phyloP scores from a whole-genome alignment of 2,113 vertebrate genomes.

The Dicaeum eximium region DNA sequence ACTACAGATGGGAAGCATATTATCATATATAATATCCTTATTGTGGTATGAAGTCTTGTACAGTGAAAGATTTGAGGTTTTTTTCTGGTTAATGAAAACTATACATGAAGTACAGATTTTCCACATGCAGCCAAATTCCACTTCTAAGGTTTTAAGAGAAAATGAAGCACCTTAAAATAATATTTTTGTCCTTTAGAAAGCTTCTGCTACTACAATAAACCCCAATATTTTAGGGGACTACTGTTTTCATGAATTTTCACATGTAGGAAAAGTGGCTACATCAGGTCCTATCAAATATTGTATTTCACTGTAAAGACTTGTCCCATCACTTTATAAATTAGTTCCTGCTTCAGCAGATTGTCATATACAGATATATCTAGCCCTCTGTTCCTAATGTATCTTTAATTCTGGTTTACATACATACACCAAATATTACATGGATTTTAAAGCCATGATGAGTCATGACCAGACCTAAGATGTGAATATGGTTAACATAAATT shows the following conservation, averaged over 20 bases:
- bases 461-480: not conserved
- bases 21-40: not conserved
- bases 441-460: not conserved
- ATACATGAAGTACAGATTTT: not conserved
- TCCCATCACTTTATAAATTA: not conserved
- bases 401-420: not conserved
- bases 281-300: not conserved
- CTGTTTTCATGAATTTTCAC: not conserved
- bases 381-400: not conserved
- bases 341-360: not conserved
- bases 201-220: not conserved
- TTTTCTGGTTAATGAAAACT: not conserved
- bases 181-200: not conserved
- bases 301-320: not conserved
- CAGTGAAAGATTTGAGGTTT: not conserved
- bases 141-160: not conserved
- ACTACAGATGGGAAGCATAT: not conserved
- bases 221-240: not conserved
- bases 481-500: not conserved
- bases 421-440: not conserved
- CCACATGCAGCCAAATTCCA: not conserved
- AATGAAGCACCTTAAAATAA: not conserved
- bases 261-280: not conserved
- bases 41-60: not conserved
- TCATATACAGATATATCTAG: not conserved